These are phyloP conservation scores for Drosophila prostipennis DNA, from an alignment of 2,888 invertebrate genomes.

Conservation along the genomic window DNA sequence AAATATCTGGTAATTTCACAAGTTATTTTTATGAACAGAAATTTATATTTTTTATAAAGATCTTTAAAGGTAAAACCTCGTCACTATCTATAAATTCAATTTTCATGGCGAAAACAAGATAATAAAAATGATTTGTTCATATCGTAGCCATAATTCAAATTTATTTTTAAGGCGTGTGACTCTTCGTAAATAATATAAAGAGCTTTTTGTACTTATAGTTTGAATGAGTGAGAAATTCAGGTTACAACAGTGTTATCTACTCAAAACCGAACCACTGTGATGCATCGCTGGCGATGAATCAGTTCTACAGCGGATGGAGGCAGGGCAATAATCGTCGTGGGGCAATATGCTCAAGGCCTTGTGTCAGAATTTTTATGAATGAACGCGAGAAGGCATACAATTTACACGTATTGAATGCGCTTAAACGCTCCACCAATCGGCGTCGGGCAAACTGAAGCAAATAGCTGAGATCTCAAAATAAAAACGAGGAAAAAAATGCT, in stretches of 20 bases:
- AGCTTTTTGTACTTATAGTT: too few species aligned
- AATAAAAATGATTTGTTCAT: neutral
- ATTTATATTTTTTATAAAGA: too few species aligned
- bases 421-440: constrained; percentile 37
- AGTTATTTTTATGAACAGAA: too few species aligned
- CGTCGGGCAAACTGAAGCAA: constrained; percentile 13
- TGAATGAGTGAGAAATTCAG: too few species aligned
- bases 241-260: neutral
- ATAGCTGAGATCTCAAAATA: constrained; percentile 8
- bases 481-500: neutral
- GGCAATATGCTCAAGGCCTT: constrained; percentile 53
- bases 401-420: constrained; percentile 44
- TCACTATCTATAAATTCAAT: too few species aligned
- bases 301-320: constrained; percentile 44
- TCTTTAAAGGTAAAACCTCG: too few species aligned
- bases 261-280: constrained; percentile 8
- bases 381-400: constrained; percentile 45
- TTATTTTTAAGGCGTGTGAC: too few species aligned
- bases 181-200: too few species aligned
- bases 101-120: neutral
- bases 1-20: too few species aligned
- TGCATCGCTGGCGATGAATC: constrained; percentile 44
- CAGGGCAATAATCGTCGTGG: constrained; percentile 35
- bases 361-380: constrained; percentile 58
- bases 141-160: neutral